A percentile compares a stretch with the other conserved stretches of the same genome.
phyloP scores from a whole-genome alignment of 2,888 invertebrate species.

The Thyatira batis region DNA sequence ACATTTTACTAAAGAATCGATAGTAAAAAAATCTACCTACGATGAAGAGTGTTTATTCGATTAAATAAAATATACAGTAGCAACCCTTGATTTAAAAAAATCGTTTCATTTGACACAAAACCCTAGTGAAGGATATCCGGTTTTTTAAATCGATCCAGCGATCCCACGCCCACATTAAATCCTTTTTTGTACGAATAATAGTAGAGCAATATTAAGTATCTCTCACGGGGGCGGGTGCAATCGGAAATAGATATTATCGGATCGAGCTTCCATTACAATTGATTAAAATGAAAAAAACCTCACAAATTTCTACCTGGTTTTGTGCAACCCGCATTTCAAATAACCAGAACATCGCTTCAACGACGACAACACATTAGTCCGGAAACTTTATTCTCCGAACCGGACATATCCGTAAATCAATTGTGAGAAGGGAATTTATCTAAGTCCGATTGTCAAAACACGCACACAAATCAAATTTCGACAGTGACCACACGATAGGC shows the following conservation, averaged over 20 bases:
- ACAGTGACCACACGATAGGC: slow-evolving; percentile 58
- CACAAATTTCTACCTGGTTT: slow-evolving; percentile 44
- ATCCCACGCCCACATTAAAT: slow-evolving; percentile 62
- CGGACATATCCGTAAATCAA: slow-evolving; percentile 47
- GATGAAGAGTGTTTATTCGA: slow-evolving; percentile 5
- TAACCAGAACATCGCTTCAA: background rate
- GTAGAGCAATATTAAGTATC: slow-evolving; percentile 51
- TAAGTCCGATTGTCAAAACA: slow-evolving; percentile 67
- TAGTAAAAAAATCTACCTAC: background rate
- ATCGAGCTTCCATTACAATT: slow-evolving; percentile 37
- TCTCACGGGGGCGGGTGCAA: slow-evolving; percentile 30
- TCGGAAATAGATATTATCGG: slow-evolving; percentile 57
- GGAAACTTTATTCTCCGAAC: slow-evolving; percentile 26
- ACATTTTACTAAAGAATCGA: background rate
- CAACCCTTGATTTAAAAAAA: slow-evolving; percentile 28
- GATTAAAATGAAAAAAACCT: slow-evolving; percentile 13
- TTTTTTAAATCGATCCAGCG: slow-evolving; percentile 47
- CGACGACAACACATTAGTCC: slow-evolving; percentile 5
- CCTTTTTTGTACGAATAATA: slow-evolving; percentile 29
- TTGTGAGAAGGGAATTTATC: slow-evolving; percentile 44
- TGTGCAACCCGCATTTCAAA: slow-evolving; percentile 35
- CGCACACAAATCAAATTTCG: slow-evolving; percentile 58
- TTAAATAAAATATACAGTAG: slow-evolving; percentile 26
- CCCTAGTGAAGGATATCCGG: slow-evolving; percentile 68
- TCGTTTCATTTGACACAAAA: slow-evolving; percentile 56